These are phyloP conservation scores for Archips crataeganus DNA, from an alignment of 2,888 invertebrate genomes.

Conservation along the genomic window DNA sequence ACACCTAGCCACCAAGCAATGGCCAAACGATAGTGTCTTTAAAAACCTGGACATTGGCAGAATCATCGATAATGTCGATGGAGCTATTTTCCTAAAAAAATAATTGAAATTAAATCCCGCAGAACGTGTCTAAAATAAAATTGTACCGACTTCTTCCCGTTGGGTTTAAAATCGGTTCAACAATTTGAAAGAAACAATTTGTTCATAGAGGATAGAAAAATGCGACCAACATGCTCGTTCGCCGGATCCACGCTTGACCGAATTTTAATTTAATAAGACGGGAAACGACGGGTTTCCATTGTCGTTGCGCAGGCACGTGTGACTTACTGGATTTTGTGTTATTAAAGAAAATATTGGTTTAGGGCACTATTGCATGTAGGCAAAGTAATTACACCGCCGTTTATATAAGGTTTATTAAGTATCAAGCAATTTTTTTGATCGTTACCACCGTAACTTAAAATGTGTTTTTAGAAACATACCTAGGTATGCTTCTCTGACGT, in stretches of 20 bases:
- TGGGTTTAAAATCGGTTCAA: background rate
- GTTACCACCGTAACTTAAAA: too few species aligned
- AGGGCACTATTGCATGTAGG: constrained; percentile 4
- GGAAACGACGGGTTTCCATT: constrained; percentile 60
- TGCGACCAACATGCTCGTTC: background rate
- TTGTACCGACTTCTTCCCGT: too few species aligned
- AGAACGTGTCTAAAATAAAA: too few species aligned
- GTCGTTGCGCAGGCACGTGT: constrained; percentile 37
- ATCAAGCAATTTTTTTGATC: too few species aligned
- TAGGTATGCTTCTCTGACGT: too few species aligned
- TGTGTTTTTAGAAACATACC: too few species aligned
- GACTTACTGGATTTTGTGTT: constrained; percentile 29
- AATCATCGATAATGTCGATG: too few species aligned
- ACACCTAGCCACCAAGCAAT: too few species aligned
- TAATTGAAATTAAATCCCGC: too few species aligned
- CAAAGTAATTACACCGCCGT: background rate
- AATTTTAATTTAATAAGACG: constrained; percentile 78
- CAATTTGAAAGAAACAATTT: background rate
- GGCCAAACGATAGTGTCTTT: too few species aligned
- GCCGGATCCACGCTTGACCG: constrained; percentile 35
- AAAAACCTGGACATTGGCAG: too few species aligned
- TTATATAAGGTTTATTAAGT: background rate
- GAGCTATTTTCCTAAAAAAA: too few species aligned
- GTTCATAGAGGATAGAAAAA: background rate
- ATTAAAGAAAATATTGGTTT: constrained; percentile 30